Base-by-base conservation (phyloP, 1,140 invertebrate species). In the Pantala flavescens region DNA sequence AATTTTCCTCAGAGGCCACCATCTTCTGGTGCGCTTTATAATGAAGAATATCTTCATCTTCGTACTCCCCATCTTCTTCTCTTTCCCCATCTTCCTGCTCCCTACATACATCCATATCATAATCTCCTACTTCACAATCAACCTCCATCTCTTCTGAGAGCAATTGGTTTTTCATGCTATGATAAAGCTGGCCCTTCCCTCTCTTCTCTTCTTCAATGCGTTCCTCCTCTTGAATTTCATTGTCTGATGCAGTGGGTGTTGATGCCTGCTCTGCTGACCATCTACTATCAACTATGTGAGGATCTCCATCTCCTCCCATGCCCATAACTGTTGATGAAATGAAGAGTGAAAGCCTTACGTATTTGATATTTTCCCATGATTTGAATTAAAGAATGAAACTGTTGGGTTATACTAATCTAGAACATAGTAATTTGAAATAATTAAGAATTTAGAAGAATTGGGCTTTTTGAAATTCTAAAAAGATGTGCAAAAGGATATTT, bases 331-430 rank as follows among this genome's bases (percentile, higher is more conserved):
- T 21, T 23, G 23, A 72, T 19, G 28, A 10, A 11, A 24, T 5
- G 2, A 36, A 36, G 9, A 70, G 21, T 24, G 72, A 75, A 73
- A 77, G 74, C 71, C 23, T 71, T 70, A 36, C 72, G 43, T 23
- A 73, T 87, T 77, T 80, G 89, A 90, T 0, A 88, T 83, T 77
- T 89, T 87, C 90, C 19, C 89, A 89, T 90, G 90, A 92, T 71
- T 89, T 82, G 0, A 88, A 86, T 7, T 88, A 88, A 77, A 90
- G 91, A 24, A 88, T 87, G 0, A 89, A 88, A 77, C 90, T 9
- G 9, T 36, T 2, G n/a, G n/a, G 28, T 2, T 36, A 36, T 36
- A 36, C 73, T 91, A 87, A 79, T 89, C 88, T 3, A 89, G 89
- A 77, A 90, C 28, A 36, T 9, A 36, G 9, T 36, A 36, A 5